Base-by-base conservation (phyloP, 2,888 invertebrate genomes). In the Lottia gigantea region DNA sequence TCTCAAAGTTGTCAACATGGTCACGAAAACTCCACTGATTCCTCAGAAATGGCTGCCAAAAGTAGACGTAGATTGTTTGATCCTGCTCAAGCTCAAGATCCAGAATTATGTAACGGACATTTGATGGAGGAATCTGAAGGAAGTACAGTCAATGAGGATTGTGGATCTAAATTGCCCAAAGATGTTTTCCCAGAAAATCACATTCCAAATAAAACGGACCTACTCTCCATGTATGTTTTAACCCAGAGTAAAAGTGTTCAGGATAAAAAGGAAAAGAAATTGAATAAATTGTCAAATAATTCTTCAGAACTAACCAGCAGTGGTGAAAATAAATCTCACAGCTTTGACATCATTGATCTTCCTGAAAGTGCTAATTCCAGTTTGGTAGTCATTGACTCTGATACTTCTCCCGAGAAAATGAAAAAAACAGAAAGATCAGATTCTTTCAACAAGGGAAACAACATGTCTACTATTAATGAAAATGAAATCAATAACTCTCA, bases 81-180 rank as follows among this genome's bases (percentile, higher is more conserved):
- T n/a, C 25, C 46, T 46, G n/a, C 19, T 23, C 19, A 55, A 12
- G 12, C 55, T 11, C 55, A 40, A 2, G 66, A 66, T 61, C 23
- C 46, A 62, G n/a, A 46, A 25, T 46, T 68, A 31, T 68, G 46
- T 14, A 68, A 64, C 61, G 64, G 70, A 40, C 55, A 65, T 62
- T 47, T 25, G 16, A 49, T 55, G 15, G 64, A 40, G n/a, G 31
- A 47, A 66, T 26, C 49, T 6, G 46, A 55, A 31, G 46, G 31
- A n/a, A 46, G 70, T 12, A 61, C 55, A 11, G 55, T 55, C 23
- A 55, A 55, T 23, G 55, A 55, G 11, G 55, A 55, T 23, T 2
- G 12, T 2, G 55, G 23, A 23, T 55, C 55, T 8, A 55, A 55
- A 55, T 23, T 23, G 23, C 11, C 55, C 23, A 55, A 55, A 55